Conservation (phyloP, 2,797 vertebrate genomes). For the Brotula barbata region DNA sequence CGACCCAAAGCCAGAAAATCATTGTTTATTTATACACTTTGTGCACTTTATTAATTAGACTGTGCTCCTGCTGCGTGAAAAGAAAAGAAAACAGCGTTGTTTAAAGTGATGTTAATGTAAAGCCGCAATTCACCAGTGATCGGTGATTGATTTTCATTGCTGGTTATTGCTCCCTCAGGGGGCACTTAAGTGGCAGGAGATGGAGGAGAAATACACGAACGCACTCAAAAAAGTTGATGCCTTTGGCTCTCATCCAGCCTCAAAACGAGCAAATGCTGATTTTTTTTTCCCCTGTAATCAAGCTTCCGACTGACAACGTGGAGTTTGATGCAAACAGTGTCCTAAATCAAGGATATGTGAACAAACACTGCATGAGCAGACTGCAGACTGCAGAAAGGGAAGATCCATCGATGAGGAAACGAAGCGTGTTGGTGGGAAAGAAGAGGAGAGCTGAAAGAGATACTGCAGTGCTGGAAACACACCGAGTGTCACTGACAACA, state of each 20-base stretch:
- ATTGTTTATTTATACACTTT: constrained; percentile 13
- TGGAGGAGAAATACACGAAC: constrained; percentile 4
- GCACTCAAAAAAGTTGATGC: constrained; percentile 1
- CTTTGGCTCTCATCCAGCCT: not conserved
- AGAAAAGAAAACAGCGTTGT: constrained; percentile 14
- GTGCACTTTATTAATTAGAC: constrained; percentile 1
- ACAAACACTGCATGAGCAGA: constrained; percentile 21
- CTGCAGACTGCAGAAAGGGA: not conserved
- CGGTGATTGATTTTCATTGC: constrained; percentile 37
- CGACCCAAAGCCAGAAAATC: constrained; percentile 17
- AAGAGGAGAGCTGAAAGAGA: constrained; percentile 12
- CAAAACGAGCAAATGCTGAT: constrained; percentile 6
- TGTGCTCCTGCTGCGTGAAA: constrained; percentile 14
- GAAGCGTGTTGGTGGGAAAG: constrained; percentile 5
- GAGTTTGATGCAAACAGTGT: constrained; percentile 13
- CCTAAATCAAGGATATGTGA: constrained; percentile 11
- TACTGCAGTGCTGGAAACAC: constrained; percentile 32
- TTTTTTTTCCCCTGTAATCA: constrained; percentile 18
- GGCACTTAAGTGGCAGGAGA: constrained; percentile 12
- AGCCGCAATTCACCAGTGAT: constrained; percentile 42
- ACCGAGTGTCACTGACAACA: constrained; percentile 22
- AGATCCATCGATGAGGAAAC: constrained; percentile 19
- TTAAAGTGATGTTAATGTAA: constrained; percentile 51
- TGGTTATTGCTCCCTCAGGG: constrained; percentile 36
- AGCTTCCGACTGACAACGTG: constrained; percentile 13